Conservation (phyloP, 2,113 vertebrate species). For the Petrocephalus zakoni region DNA sequence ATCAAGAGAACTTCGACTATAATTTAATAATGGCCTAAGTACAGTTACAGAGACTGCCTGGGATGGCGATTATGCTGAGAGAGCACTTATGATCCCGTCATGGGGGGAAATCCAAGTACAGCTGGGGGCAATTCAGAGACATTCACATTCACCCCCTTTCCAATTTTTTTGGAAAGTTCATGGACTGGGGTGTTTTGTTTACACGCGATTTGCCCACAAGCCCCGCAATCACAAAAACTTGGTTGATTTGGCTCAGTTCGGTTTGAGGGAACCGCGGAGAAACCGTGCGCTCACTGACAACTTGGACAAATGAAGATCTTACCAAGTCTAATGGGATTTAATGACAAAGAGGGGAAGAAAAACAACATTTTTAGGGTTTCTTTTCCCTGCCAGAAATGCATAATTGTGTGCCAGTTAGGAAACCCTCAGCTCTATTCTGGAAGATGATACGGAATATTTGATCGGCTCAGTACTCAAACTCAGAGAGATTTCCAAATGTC, state of each 20-base stretch:
- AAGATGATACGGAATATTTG: slow-evolving; percentile 61
- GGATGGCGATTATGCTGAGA: background rate
- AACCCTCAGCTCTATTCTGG: slow-evolving; percentile 36
- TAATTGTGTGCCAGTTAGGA: slow-evolving; percentile 38
- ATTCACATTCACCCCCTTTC: background rate
- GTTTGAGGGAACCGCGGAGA: background rate
- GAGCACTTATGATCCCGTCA: background rate
- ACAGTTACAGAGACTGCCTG: background rate
- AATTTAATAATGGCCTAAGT: background rate
- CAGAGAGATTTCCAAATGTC: slow-evolving; percentile 43
- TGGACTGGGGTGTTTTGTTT: background rate
- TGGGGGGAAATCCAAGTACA: background rate
- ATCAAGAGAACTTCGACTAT: background rate
- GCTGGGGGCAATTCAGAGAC: background rate
- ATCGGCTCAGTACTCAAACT: slow-evolving; percentile 45
- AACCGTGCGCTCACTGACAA: background rate
- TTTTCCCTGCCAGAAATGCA: slow-evolving; percentile 30
- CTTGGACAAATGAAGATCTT: slow-evolving; percentile 8
- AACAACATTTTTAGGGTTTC: slow-evolving; percentile 16
- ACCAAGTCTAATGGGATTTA: background rate
- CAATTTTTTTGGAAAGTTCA: background rate
- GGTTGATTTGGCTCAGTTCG: background rate
- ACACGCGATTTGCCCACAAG: background rate
- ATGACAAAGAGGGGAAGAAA: background rate
- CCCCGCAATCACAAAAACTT: background rate